These are phyloP conservation scores for Pyrocoelia pectoralis DNA, from an alignment of 2,888 invertebrate species.

Conservation along the genomic window DNA sequence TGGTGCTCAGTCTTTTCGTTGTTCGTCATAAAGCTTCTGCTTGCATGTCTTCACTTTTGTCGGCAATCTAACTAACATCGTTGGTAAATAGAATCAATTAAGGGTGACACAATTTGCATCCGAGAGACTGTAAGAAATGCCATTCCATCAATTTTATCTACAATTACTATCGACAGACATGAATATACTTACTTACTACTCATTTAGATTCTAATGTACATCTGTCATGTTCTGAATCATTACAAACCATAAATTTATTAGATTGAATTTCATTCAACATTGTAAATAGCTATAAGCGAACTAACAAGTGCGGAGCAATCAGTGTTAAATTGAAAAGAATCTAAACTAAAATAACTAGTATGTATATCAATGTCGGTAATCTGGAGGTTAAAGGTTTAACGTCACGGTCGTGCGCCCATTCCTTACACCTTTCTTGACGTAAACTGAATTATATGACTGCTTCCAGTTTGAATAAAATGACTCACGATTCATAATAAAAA, in stretches of 20 bases:
- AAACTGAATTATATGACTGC: constrained; percentile 21
- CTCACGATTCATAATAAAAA: constrained; percentile 10
- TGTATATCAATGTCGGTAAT: constrained; percentile 29
- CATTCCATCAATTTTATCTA: background rate
- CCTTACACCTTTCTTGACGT: constrained; percentile 29
- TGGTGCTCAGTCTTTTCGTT: too few relatives aligned
- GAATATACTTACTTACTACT: background rate
- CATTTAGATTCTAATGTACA: background rate
- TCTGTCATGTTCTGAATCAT: background rate
- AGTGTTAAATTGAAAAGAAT: constrained; percentile 6
- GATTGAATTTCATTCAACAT: constrained; percentile 12
- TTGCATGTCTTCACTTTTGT: too few relatives aligned
- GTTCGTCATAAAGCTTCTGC: too few relatives aligned
- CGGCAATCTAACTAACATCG: too few relatives aligned
- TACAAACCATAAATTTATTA: background rate
- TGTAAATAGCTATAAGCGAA: constrained; percentile 11
- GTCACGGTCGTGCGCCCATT: constrained; percentile 34
- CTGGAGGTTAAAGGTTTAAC: constrained; percentile 32
- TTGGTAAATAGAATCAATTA: background rate
- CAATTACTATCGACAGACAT: too few relatives aligned
- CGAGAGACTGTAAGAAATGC: background rate
- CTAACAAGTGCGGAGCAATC: constrained; percentile 15
- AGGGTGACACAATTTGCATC: too few relatives aligned
- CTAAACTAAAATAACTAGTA: background rate
- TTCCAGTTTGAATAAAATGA: constrained; percentile 19